These are phyloP conservation scores for Hirtodrosophila histrioides DNA, from an alignment of 2,888 invertebrate species.

Conservation along the genomic window DNA sequence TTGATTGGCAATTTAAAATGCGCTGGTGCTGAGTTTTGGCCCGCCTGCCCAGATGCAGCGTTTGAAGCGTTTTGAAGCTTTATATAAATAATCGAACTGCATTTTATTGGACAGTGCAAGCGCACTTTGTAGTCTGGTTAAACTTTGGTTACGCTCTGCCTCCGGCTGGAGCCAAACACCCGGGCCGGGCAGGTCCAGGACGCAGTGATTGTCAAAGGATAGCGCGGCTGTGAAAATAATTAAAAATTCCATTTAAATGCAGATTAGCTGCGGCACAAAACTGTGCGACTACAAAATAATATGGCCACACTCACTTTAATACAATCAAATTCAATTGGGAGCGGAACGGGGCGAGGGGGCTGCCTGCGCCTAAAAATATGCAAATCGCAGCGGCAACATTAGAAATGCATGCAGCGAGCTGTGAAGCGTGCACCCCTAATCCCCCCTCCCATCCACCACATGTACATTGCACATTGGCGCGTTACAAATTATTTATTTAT, in stretches of 20 bases:
- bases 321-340: slow-evolving; percentile 51
- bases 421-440: slow-evolving; percentile 28
- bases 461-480: slow-evolving; percentile 14
- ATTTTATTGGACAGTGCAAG: slow-evolving; percentile 55
- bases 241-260: slow-evolving; percentile 80
- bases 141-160: slow-evolving; percentile 34
- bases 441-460: no score
- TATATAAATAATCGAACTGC: slow-evolving; percentile 79
- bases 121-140: slow-evolving; percentile 44
- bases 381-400: slow-evolving; percentile 62
- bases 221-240: slow-evolving; percentile 69
- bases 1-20: slow-evolving; percentile 77
- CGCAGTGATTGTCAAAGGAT: slow-evolving; percentile 78
- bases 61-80: slow-evolving; percentile 56
- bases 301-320: slow-evolving; percentile 59
- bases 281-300: slow-evolving; percentile 67
- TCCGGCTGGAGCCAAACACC: slow-evolving; percentile 40
- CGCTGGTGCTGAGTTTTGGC: slow-evolving; percentile 41
- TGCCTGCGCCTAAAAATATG: slow-evolving; percentile 70
- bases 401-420: slow-evolving; percentile 66
- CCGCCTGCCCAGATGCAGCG: slow-evolving; percentile 10
- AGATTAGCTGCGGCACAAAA: slow-evolving; percentile 72
- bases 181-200: neutral
- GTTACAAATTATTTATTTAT: slow-evolving; percentile 58
- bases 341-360: slow-evolving; percentile 1